Conservation (phyloP, 2,113 vertebrate species). For the Muscicapa adusta region DNA sequence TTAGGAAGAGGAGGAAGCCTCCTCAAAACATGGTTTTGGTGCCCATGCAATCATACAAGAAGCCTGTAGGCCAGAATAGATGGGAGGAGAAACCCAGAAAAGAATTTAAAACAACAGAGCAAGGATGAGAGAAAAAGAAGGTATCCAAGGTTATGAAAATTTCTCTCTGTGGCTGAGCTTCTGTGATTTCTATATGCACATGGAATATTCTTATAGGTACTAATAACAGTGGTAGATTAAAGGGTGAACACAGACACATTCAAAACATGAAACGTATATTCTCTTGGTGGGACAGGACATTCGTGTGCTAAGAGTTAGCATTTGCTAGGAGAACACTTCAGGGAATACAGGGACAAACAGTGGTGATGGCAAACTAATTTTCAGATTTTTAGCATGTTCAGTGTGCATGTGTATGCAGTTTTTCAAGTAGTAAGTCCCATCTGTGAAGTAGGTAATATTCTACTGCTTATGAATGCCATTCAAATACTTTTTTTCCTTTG, state of each 20-base stretch:
- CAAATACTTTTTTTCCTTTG: not conserved
- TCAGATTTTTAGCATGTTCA: not conserved
- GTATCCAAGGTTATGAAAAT: not conserved
- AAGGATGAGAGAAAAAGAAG: accelerated
- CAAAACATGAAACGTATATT: not conserved
- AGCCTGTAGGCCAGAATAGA: not conserved
- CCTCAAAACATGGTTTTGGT: not conserved
- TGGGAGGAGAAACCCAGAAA: not conserved
- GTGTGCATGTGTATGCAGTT: not conserved
- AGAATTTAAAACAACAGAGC: not conserved
- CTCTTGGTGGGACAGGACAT: not conserved
- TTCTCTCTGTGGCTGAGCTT: not conserved
- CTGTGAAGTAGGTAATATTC: not conserved
- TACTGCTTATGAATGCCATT: not conserved
- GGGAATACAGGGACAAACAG: not conserved
- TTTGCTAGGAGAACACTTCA: not conserved
- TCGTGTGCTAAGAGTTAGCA: not conserved
- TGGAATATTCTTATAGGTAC: not conserved
- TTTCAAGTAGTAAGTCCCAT: not conserved
- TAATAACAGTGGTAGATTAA: not conserved
- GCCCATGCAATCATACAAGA: not conserved
- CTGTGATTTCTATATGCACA: not conserved
- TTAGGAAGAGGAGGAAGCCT: not conserved
- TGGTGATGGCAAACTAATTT: not conserved
- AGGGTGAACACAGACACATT: not conserved